Conservation (phyloP, 2,797 vertebrate species). For the Gymnothorax reevesii region DNA sequence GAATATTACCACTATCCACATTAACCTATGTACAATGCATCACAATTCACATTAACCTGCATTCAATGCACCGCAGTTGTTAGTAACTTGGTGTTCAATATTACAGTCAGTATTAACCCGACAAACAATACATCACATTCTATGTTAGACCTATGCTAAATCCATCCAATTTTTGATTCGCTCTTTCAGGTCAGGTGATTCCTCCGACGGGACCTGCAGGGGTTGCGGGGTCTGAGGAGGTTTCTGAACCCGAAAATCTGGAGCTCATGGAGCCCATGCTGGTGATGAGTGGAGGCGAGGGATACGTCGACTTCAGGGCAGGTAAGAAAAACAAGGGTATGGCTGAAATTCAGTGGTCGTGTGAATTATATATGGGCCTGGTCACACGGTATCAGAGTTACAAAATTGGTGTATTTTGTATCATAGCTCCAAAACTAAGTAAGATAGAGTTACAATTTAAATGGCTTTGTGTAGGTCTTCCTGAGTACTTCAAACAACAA, state of each 20-base stretch:
- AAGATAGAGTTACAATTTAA: too few relatives aligned
- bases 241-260: conserved; percentile 72
- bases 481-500: too few relatives aligned
- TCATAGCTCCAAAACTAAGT: too few relatives aligned
- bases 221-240: conserved; percentile 69
- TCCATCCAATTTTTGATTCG: neutral
- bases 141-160: neutral
- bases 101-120: too few relatives aligned
- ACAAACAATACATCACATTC: neutral
- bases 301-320: conserved; percentile 98
- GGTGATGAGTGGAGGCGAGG: conserved; percentile 97
- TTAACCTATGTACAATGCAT: neutral
- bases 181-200: conserved; percentile 80
- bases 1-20: neutral
- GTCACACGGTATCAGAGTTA: too few relatives aligned
- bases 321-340: conserved; percentile 72
- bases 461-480: too few relatives aligned
- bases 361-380: too few relatives aligned
- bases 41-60: neutral
- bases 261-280: conserved; percentile 80
- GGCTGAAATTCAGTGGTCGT: too few relatives aligned
- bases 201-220: conserved; percentile 68
- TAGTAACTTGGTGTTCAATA: neutral
- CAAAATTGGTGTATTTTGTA: too few relatives aligned
- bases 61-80: neutral